Percentiles rank a stretch among this genome's conserved stretches.
Conservation (phyloP, 2,797 vertebrate species). For the Syndactyla subalaris region DNA sequence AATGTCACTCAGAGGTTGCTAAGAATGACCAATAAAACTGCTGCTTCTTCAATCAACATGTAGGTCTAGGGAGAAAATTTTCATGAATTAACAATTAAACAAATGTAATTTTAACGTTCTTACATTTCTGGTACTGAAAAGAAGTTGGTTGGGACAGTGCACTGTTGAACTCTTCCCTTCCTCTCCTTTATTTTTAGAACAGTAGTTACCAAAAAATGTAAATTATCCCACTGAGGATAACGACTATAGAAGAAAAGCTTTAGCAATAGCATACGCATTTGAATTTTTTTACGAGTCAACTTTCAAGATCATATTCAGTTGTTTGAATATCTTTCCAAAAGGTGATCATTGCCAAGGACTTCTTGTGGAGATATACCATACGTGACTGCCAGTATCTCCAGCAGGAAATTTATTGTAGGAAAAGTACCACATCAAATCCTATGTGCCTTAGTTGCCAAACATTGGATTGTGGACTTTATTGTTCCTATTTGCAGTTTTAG, state of each 20-base stretch:
- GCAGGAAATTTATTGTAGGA: neutral
- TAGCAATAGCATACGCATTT: accelerated
- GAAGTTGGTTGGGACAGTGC: neutral
- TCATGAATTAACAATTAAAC: neutral
- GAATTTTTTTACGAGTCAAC: neutral
- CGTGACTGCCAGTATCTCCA: neutral
- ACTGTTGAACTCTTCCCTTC: neutral
- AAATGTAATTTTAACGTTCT: neutral
- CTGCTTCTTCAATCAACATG: neutral
- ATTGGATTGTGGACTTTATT: neutral
- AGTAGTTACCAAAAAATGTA: neutral
- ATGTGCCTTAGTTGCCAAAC: neutral
- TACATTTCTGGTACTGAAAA: neutral
- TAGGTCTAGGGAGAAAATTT: neutral
- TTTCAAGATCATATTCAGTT: neutral
- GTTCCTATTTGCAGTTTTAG: neutral
- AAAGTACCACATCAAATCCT: neutral
- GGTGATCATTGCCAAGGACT: neutral
- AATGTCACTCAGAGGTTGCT: neutral
- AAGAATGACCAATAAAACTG: neutral
- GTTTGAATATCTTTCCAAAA: neutral
- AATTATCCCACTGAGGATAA: neutral
- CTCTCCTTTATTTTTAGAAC: neutral
- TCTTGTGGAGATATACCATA: neutral
- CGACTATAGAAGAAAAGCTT: neutral